phyloP scores from a whole-genome alignment of 2,888 invertebrate genomes.

The Sarcophaga subvicina region DNA sequence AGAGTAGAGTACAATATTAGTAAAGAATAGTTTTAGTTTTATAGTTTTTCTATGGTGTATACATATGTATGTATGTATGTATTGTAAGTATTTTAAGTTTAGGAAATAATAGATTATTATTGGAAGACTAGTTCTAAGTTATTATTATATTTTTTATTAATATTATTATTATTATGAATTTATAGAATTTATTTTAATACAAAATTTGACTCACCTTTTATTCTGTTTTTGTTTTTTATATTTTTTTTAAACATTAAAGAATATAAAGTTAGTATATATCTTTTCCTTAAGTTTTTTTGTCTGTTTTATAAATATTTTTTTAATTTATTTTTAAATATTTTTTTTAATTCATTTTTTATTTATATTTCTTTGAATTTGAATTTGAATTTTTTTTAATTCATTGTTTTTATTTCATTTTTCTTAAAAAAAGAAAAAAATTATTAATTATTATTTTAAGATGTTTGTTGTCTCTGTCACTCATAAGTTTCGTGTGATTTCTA shows the following conservation, averaged over 20 bases:
- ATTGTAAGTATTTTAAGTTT: constrained; percentile 18
- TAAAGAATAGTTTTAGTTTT: constrained; percentile 8
- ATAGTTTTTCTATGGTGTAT: neutral
- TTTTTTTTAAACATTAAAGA: neutral
- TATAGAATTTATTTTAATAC: constrained; percentile 8
- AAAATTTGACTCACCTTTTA: constrained; percentile 63
- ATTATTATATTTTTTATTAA: constrained; percentile 29
- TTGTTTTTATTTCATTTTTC: neutral
- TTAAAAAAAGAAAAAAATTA: neutral
- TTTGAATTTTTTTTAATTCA: neutral
- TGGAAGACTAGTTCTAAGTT: constrained; percentile 69
- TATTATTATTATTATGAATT: neutral
- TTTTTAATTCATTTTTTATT: too few relatives aligned
- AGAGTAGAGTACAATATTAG: neutral
- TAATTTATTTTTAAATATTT: neutral
- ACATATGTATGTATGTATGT: neutral
- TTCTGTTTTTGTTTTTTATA: constrained; percentile 49
- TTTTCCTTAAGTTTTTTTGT: neutral
- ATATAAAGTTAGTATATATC: neutral
- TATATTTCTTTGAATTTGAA: neutral
- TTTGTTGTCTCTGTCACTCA: neutral
- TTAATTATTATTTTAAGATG: neutral
- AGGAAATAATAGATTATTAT: constrained; percentile 60
- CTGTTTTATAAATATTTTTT: neutral
- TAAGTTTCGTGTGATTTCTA: neutral